Conservation (phyloP, 2,888 invertebrate genomes). For the Pegoplata infirma region DNA sequence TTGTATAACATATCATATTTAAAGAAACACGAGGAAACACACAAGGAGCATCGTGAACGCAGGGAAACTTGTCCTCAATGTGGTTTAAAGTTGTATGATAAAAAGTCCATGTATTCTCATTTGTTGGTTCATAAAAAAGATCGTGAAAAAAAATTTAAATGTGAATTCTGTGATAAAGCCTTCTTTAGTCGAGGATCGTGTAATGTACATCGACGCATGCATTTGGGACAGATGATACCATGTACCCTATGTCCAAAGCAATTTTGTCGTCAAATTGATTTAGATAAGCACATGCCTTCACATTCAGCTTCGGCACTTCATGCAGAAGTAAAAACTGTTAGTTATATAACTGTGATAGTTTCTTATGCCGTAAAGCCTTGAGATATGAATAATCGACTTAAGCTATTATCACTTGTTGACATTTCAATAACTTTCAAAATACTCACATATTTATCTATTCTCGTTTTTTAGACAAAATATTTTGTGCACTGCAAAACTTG, state of each 20-base stretch:
- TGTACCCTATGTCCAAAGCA: slow-evolving; percentile 48
- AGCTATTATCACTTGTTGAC: no score
- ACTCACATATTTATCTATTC: no score
- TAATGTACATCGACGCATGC: slow-evolving; percentile 50
- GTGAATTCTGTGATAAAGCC: slow-evolving; percentile 56
- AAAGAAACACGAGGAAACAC: slow-evolving; percentile 41
- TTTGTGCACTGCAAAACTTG: slow-evolving; percentile 10
- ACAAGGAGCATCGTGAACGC: slow-evolving; percentile 40
- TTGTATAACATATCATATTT: not conserved
- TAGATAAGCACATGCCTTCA: slow-evolving; percentile 39
- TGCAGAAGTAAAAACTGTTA: slow-evolving; percentile 15
- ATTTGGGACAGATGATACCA: slow-evolving; percentile 55
- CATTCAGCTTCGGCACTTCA: slow-evolving; percentile 44
- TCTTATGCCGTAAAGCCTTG: no score
- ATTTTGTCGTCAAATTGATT: slow-evolving; percentile 49
- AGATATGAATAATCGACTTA: no score
- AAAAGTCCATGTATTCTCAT: slow-evolving; percentile 40
- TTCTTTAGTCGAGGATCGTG: slow-evolving; percentile 47
- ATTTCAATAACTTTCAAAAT: no score
- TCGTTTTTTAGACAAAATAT: not conserved
- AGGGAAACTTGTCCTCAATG: slow-evolving; percentile 42
- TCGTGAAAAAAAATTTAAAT: slow-evolving; percentile 49
- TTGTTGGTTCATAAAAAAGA: slow-evolving; percentile 44
- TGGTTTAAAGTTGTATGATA: slow-evolving; percentile 46
- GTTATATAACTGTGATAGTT: slow-evolving; percentile 1